phyloP scores from a whole-genome alignment of 2,797 vertebrate genomes.

The Danio tinwini region DNA sequence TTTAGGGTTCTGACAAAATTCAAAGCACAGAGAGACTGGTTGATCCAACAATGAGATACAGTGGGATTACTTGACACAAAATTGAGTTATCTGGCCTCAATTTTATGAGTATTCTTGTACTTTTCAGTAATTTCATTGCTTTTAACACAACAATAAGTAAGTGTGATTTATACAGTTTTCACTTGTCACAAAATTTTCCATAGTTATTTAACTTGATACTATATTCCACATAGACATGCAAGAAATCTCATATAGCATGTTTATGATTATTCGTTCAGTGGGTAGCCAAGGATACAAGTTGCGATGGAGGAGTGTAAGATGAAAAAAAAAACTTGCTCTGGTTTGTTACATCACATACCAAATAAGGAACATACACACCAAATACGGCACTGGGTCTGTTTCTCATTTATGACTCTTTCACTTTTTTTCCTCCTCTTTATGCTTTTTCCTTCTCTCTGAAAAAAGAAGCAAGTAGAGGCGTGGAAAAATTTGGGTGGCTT shows the following conservation, averaged over 20 bases:
- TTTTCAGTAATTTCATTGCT: background rate
- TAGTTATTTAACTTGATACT: too few species aligned
- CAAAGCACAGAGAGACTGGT: background rate
- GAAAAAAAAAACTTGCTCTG: slow-evolving; percentile 53
- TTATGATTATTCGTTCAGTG: slow-evolving; percentile 2
- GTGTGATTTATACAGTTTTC: background rate
- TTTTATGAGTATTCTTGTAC: background rate
- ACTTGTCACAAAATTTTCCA: background rate
- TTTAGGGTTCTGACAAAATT: background rate
- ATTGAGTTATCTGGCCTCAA: background rate
- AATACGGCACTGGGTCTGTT: slow-evolving; percentile 76
- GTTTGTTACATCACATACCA: slow-evolving; percentile 75
- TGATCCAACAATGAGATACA: background rate
- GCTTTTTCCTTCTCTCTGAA: slow-evolving; percentile 55
- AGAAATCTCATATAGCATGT: background rate
- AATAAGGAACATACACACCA: slow-evolving; percentile 73
- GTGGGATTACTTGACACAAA: background rate
- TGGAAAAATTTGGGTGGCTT: slow-evolving; percentile 69
- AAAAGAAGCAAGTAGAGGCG: slow-evolving; percentile 76
- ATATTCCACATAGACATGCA: too few species aligned
- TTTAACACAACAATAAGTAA: too few species aligned
- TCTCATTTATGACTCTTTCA: slow-evolving; percentile 72
- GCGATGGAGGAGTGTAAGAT: slow-evolving; percentile 35
- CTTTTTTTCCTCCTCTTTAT: slow-evolving; percentile 52
- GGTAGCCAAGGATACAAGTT: slow-evolving; percentile 45